A percentile compares a stretch with the other conserved stretches of the same genome.
These are phyloP conservation scores for Tupaia tana DNA, from an alignment of 2,113 vertebrate genomes.

Conservation along the genomic window DNA sequence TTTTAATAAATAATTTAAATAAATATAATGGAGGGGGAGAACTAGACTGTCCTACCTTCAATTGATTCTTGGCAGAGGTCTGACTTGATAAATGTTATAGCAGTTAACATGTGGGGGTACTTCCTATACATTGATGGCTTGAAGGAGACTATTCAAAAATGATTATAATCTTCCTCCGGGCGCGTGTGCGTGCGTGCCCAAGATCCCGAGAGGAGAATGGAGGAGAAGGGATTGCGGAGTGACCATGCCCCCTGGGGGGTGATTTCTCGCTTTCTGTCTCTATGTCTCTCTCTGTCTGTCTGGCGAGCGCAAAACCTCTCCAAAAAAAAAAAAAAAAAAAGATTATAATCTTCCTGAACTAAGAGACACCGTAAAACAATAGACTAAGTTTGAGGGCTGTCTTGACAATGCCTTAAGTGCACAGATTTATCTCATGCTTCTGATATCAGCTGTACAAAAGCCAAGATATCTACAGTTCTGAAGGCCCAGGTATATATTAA, in stretches of 20 bases:
- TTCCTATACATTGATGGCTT: background rate
- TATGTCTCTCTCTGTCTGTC: too few relatives aligned
- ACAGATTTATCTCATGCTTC: slow-evolving; percentile 15
- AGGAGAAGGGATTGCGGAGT: too few relatives aligned
- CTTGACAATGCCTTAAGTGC: background rate
- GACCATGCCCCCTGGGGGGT: too few relatives aligned
- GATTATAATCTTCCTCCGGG: background rate
- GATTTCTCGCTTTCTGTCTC: too few relatives aligned
- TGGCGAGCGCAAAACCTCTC: too few relatives aligned
- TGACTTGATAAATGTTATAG: background rate
- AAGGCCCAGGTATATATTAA: background rate
- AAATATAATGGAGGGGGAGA: background rate
- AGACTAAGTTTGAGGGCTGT: background rate
- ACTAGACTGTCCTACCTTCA: background rate
- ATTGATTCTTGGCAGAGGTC: background rate
- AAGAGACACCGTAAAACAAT: background rate
- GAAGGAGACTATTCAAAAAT: slow-evolving; percentile 2
- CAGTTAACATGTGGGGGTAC: background rate
- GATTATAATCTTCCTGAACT: background rate
- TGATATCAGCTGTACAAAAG: background rate
- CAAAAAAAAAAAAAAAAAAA: too few relatives aligned
- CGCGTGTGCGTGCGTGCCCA: too few relatives aligned
- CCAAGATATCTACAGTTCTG: background rate
- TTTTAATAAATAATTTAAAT: slow-evolving; percentile 28
- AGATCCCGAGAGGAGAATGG: too few relatives aligned